A percentile compares a stretch with the other conserved stretches of the same genome.
These are phyloP conservation scores for Aramus guarauna DNA, from an alignment of 2,113 vertebrate genomes.

Conservation along the genomic window DNA sequence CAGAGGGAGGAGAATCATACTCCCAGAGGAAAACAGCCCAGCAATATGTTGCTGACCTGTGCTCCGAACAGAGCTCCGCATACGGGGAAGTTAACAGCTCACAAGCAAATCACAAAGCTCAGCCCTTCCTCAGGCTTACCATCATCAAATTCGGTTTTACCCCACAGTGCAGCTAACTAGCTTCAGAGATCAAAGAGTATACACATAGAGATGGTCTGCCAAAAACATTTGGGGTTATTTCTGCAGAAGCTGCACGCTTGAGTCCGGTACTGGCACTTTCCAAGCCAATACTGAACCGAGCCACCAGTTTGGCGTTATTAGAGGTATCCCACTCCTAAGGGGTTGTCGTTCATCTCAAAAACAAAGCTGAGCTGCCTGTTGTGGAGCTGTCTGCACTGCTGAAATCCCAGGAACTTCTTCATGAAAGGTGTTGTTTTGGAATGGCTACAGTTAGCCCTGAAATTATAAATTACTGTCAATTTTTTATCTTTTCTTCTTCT, in stretches of 20 bases:
- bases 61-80: neutral
- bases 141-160: neutral
- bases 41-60: accelerated
- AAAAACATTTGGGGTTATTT: neutral
- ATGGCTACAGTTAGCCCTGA: neutral
- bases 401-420: neutral
- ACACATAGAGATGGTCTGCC: neutral
- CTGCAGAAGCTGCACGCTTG: neutral
- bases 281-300: neutral
- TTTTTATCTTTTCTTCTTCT: neutral
- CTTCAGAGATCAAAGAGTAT: neutral
- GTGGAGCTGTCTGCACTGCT: neutral
- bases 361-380: neutral
- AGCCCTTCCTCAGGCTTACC: neutral
- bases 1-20: neutral
- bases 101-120: neutral
- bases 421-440: neutral
- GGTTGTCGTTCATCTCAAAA: neutral
- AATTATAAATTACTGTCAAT: slow-evolving; percentile 1
- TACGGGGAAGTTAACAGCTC: neutral
- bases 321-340: neutral
- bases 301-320: neutral
- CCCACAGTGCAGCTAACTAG: neutral
- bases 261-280: neutral
- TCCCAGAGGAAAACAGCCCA: neutral